Percentiles rank a stretch among this genome's conserved stretches.
These are phyloP conservation scores for Poecile montanus DNA, from an alignment of 2,797 vertebrate genomes.

Conservation along the genomic window DNA sequence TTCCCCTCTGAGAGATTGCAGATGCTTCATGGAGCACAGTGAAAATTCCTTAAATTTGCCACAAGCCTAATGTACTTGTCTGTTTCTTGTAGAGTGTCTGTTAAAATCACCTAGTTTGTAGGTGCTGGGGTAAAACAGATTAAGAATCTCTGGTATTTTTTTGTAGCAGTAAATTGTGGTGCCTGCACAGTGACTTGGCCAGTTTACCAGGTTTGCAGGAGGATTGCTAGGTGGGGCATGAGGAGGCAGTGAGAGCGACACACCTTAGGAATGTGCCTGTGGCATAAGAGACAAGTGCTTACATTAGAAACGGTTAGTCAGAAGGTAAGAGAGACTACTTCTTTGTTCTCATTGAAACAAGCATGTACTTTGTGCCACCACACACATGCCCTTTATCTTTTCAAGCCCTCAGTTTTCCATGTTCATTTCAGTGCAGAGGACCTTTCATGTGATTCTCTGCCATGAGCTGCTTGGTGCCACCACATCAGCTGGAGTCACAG, in stretches of 20 bases:
- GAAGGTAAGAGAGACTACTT: not conserved
- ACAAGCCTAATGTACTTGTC: not conserved
- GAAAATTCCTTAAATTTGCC: not conserved
- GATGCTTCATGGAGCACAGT: not conserved
- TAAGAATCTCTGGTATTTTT: rapidly evolving
- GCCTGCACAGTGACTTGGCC: not conserved
- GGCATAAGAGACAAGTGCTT: not conserved
- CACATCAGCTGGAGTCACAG: not conserved
- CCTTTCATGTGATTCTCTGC: not conserved
- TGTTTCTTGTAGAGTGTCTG: not conserved
- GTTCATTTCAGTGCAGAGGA: not conserved
- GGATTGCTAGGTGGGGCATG: not conserved
- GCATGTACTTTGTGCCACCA: not conserved
- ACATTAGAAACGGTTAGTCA: not conserved
- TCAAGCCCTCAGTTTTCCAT: not conserved
- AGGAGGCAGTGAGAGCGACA: not conserved
- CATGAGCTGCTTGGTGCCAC: not conserved
- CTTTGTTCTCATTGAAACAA: not conserved
- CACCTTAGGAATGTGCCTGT: slow-evolving; percentile 4
- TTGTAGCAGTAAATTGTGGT: not conserved
- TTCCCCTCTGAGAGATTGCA: not conserved
- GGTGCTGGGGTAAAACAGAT: not conserved
- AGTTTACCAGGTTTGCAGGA: not conserved
- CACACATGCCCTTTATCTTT: not conserved
- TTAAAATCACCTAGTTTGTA: not conserved